Conservation (phyloP, 2,797 vertebrate genomes). For the Poeciliopsis turneri region DNA sequence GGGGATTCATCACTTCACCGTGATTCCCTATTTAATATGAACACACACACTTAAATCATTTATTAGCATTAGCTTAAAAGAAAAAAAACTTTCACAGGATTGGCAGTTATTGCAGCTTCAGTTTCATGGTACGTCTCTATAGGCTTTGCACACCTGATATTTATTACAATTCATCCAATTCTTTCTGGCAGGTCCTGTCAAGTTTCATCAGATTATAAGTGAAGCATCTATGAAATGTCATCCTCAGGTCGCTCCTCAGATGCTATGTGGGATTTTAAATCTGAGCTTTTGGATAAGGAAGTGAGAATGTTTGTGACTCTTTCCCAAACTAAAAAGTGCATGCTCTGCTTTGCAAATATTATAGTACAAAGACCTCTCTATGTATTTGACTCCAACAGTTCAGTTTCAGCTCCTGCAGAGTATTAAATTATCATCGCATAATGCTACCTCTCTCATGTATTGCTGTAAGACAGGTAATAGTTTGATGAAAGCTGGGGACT, state of each 20-base stretch:
- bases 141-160: conserved; percentile 11
- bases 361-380: neutral
- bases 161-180: conserved; percentile 11
- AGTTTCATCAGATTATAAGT: conserved; percentile 11
- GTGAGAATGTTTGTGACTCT: conserved; percentile 4
- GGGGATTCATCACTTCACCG: neutral
- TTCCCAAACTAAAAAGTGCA: neutral
- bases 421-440: neutral
- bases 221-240: conserved; percentile 16
- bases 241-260: conserved; percentile 10
- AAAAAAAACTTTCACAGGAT: neutral
- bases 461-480: neutral
- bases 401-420: neutral
- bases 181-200: conserved; percentile 19
- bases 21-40: neutral
- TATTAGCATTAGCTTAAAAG: neutral
- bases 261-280: conserved; percentile 15
- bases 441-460: neutral
- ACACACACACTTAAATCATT: neutral
- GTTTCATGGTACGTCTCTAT: conserved; percentile 2
- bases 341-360: neutral
- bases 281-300: conserved; percentile 5
- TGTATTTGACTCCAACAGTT: neutral
- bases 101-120: conserved; percentile 4
- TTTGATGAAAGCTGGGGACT: neutral